Percentiles rank a stretch among this genome's conserved stretches.
Evolutionary conservation across 2,888 invertebrate genomes (phyloP).

Genomic region (Asteroscopus sphinx): DNA sequence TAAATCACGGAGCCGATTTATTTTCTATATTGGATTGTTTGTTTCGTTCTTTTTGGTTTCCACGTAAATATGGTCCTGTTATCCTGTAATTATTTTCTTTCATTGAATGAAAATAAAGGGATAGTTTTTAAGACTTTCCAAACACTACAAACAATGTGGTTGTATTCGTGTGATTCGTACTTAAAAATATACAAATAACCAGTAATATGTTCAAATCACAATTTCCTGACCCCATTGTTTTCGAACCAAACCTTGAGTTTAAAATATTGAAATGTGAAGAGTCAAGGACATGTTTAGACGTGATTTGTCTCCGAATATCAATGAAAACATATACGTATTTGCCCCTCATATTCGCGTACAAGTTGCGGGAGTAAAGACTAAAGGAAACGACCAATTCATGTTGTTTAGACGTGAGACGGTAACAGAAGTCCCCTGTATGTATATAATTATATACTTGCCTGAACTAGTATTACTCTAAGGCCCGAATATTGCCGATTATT

Average conservation of each 20-base stretch:
- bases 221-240: constrained; percentile 27
- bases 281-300: background rate
- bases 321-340: background rate
- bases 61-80: background rate
- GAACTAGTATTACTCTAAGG: background rate
- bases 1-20: constrained; percentile 3
- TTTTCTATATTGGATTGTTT: constrained; percentile 5
- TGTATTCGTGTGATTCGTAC: background rate
- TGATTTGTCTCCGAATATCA: background rate
- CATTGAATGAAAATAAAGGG: background rate
- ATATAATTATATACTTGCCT: background rate
- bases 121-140: background rate
- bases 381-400: constrained; percentile 32
- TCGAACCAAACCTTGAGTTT: constrained; percentile 21
- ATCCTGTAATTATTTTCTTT: background rate
- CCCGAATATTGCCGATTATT: no score
- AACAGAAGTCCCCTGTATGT: background rate
- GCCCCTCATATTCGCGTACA: background rate
- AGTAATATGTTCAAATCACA: constrained; percentile 16
- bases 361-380: constrained; percentile 4
- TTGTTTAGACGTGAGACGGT: constrained; percentile 4
- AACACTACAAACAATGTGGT: background rate
- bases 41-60: background rate
- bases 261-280: constrained; percentile 12
- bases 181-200: constrained; percentile 5